Evolutionary conservation across 2,113 vertebrate species (phyloP).

Genomic region (Conger conger): DNA sequence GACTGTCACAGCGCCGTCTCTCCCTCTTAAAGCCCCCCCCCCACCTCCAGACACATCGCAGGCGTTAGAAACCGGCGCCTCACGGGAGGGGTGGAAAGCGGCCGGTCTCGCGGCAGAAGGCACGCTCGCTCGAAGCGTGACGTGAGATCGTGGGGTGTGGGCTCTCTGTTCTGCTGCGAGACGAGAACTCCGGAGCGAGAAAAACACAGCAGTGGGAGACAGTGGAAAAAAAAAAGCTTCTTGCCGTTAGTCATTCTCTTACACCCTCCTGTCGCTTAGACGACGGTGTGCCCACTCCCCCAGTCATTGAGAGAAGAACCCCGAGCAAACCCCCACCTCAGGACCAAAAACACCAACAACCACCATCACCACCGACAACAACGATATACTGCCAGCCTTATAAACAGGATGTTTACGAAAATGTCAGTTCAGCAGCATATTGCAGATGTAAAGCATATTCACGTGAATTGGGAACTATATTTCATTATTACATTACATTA

Average conservation of each 20-base stretch:
- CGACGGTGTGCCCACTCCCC: neutral
- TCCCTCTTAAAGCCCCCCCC: neutral
- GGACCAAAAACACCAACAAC: neutral
- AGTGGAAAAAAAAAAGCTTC: neutral
- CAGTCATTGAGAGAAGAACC: neutral
- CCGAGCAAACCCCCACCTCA: neutral
- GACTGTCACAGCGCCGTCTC: neutral
- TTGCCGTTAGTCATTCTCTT: neutral
- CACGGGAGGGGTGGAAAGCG: neutral
- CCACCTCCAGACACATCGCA: neutral
- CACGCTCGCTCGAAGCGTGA: too few relatives aligned
- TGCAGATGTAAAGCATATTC: too few relatives aligned
- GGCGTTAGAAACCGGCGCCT: neutral
- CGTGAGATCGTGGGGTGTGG: too few relatives aligned
- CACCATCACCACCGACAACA: neutral
- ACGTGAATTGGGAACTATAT: too few relatives aligned
- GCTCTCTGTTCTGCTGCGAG: neutral
- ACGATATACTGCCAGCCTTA: neutral
- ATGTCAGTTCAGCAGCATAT: too few relatives aligned
- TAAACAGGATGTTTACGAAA: neutral
- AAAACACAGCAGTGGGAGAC: neutral
- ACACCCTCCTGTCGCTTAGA: neutral
- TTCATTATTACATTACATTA: too few relatives aligned
- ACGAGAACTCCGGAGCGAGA: neutral
- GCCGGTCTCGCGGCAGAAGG: too few relatives aligned